These are phyloP conservation scores for Seira musarum DNA, from an alignment of 2,888 invertebrate species.

Conservation along the genomic window DNA sequence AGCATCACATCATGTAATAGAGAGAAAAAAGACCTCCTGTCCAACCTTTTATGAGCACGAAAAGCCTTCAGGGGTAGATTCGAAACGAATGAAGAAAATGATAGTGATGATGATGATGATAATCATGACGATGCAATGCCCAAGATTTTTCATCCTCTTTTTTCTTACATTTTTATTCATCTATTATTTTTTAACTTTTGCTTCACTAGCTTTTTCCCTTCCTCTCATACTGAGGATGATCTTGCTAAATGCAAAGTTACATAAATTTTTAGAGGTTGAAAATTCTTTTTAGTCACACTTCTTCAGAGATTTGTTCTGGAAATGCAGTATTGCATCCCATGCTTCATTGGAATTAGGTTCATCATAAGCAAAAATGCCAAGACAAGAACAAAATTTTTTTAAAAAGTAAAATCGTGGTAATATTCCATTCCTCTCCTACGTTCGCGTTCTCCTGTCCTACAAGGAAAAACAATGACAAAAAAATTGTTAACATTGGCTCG, in stretches of 20 bases:
- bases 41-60: constrained; percentile 69
- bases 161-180: constrained; percentile 8
- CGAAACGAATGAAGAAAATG: constrained; percentile 59
- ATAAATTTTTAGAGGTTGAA: constrained; percentile 34
- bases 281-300: constrained; percentile 54
- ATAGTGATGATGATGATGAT: constrained; percentile 46
- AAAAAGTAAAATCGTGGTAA: constrained; percentile 41
- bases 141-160: constrained; percentile 41
- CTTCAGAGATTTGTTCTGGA: constrained; percentile 32
- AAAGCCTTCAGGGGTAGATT: constrained; percentile 67
- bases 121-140: constrained; percentile 22
- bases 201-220: not conserved
- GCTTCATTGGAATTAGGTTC: constrained; percentile 6
- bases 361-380: constrained; percentile 45
- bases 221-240: too few species aligned
- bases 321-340: constrained; percentile 1
- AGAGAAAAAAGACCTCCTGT: constrained; percentile 69
- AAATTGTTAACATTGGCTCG: constrained; percentile 41
- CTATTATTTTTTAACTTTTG: constrained; percentile 29
- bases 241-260: constrained; percentile 19
- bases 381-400: too few species aligned
- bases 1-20: constrained; percentile 21
- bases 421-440: constrained; percentile 42
- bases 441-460: not conserved
- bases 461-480: not conserved